Conservation (phyloP, 2,797 vertebrate species). For the Acropternis orthonyx region DNA sequence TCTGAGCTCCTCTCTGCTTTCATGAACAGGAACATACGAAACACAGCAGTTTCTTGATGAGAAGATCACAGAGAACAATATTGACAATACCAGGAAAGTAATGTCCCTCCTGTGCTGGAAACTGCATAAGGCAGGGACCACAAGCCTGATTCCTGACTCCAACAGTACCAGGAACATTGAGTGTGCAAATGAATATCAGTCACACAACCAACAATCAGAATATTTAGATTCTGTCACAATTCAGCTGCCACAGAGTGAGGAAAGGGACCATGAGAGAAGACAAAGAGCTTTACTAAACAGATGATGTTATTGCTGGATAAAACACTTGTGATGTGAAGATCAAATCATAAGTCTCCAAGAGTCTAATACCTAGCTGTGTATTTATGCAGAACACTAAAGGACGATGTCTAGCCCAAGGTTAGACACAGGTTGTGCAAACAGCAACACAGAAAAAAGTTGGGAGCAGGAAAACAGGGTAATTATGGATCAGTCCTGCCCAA, state of each 20-base stretch:
- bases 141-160: background rate
- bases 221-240: background rate
- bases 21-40: background rate
- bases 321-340: background rate
- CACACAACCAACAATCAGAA: background rate
- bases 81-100: conserved; percentile 8
- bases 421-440: background rate
- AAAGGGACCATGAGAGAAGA: background rate
- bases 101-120: background rate
- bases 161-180: background rate
- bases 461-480: background rate
- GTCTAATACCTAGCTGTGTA: background rate
- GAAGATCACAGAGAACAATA: background rate
- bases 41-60: background rate
- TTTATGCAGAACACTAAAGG: background rate
- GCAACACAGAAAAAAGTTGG: background rate
- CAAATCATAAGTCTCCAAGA: background rate
- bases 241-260: background rate
- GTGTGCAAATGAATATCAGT: background rate
- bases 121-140: background rate
- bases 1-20: background rate
- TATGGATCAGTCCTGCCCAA: background rate
- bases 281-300: background rate
- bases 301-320: background rate
- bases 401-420: background rate